Evolutionary conservation across 1,140 invertebrate genomes (phyloP).

Genomic region (Leptopilina boulardi): DNA sequence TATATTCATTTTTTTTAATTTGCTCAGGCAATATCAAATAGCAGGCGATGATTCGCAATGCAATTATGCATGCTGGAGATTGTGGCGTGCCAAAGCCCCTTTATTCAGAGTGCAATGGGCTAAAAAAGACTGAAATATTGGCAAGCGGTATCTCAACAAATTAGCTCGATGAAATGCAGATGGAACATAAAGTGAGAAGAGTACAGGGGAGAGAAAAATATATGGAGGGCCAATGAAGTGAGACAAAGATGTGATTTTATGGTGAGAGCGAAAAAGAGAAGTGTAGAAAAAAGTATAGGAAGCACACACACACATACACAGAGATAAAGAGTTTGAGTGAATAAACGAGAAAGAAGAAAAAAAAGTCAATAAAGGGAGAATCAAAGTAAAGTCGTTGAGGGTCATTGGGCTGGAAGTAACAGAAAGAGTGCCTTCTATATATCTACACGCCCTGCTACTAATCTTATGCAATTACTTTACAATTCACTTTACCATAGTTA

Average conservation of each 20-base stretch:
- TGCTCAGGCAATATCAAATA: background rate
- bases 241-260: slow-evolving; percentile 14
- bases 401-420: slow-evolving; percentile 75
- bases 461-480: slow-evolving; percentile 77
- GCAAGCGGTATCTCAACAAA: slow-evolving; percentile 76
- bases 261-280: slow-evolving; percentile 42
- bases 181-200: slow-evolving; percentile 66
- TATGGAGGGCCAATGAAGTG: slow-evolving; percentile 40
- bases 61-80: slow-evolving; percentile 56
- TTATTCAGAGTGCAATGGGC: slow-evolving; percentile 64
- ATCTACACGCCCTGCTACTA: slow-evolving; percentile 71
- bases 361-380: slow-evolving; percentile 60
- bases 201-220: slow-evolving; percentile 38
- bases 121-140: slow-evolving; percentile 74
- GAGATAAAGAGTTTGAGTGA: slow-evolving; percentile 42
- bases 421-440: slow-evolving; percentile 74
- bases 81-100: slow-evolving; percentile 45
- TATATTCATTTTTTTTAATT: background rate
- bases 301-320: too few relatives aligned
- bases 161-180: slow-evolving; percentile 75
- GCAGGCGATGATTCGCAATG: slow-evolving; percentile 45
- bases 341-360: slow-evolving; percentile 44
- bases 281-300: background rate
- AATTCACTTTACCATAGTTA: slow-evolving; percentile 73
- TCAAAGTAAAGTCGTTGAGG: slow-evolving; percentile 75